Conservation (phyloP, 2,113 vertebrate species). For the Cyanoliseus patagonus region DNA sequence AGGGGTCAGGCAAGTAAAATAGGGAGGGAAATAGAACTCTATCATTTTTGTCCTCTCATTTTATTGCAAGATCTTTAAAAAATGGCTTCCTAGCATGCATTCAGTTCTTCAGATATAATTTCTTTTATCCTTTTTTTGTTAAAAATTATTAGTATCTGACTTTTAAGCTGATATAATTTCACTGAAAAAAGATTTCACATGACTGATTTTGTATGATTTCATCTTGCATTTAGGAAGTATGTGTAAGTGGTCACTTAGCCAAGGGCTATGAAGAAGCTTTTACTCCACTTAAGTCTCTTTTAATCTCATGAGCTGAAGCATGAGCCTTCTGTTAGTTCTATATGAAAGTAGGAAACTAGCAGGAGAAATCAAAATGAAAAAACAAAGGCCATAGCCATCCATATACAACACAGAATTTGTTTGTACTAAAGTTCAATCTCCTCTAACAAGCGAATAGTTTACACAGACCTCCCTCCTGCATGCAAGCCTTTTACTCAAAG, state of each 20-base stretch:
- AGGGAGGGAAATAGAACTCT: conserved; percentile 16
- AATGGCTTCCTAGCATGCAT: background rate
- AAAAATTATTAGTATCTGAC: background rate
- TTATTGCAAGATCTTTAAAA: background rate
- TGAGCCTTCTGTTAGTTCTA: background rate
- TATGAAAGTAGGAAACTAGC: background rate
- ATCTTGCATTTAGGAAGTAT: background rate
- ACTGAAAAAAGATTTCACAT: background rate
- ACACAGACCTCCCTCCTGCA: conserved; percentile 5
- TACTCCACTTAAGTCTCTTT: background rate
- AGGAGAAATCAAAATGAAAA: background rate
- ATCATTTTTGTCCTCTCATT: background rate
- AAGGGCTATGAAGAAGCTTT: background rate
- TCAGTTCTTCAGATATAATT: background rate
- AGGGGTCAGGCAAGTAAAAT: conserved; percentile 38
- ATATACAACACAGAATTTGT: background rate
- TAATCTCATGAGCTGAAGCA: background rate
- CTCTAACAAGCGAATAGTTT: conserved; percentile 13
- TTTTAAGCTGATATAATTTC: background rate
- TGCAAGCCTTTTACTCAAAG: background rate
- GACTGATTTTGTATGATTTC: background rate
- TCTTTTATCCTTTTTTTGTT: background rate
- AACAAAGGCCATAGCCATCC: background rate
- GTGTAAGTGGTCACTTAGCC: conserved; percentile 4
- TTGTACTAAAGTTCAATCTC: conserved; percentile 19